Evolutionary conservation across 2,797 vertebrate genomes (phyloP), one percentile per base, ranked within the genome.

Genomic region (Simalia tracyae): DNA sequence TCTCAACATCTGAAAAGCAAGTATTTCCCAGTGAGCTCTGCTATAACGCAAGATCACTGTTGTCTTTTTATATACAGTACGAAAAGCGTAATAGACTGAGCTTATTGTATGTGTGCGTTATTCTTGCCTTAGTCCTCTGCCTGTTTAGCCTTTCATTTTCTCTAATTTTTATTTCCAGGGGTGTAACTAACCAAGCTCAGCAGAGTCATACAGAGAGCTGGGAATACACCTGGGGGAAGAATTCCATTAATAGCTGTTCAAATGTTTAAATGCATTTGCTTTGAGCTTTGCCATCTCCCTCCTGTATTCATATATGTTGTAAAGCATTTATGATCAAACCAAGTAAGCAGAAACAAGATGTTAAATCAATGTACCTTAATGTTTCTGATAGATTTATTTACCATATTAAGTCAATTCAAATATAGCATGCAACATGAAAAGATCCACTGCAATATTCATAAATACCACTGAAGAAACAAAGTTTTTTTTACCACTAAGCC

Each of bases 61-160:
- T 98, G 97, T 97, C 95, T 98, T 98, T 97, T 96, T 94, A 95
- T 95, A 94, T 97, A 60, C 19, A 5, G 97, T 95, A 90, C 95
- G 60, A 96, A 97, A 96, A 98, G 97, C 97, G 96, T 97, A 97
- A 96, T 97, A 98, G 96, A 97, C 97, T 95, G 95, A 98, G 97
- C 96, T 98, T 98, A 98, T 96, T 98, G 98, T 98, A 97, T 97
- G 97, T 94, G 97, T 98, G 97, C 96, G 95, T 97, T 98, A 97
- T 92, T 95, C 97, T 97, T 97, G 95, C 97, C 96, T 97, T 97
- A 97, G 96, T 76, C 66, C 66, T 97, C 97, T 97, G 24, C 76
- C 63, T 84, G 63, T 64, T 17, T 89, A 88, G 86, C 7, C 76
- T 93, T 94, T 93, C 68, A 59, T 15, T 88, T 89, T 4, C 92